Conservation (phyloP, 30 jellyfish, hydroid and myxozoan species). For the Hydra vulgaris region DNA sequence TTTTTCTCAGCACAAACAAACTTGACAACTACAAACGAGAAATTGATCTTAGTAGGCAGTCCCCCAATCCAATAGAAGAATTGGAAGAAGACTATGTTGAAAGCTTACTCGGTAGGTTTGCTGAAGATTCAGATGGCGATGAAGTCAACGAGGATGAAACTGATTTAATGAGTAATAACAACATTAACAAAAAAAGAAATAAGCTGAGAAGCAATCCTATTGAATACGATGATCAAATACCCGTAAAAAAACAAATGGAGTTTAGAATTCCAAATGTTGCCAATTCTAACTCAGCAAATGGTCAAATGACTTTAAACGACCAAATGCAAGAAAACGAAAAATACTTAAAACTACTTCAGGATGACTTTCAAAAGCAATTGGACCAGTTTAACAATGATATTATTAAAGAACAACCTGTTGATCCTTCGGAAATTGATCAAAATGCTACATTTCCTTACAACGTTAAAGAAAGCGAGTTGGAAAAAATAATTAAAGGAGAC, state of each 20-base stretch:
- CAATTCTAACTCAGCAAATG: constrained; percentile 3
- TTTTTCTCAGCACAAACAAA: background rate
- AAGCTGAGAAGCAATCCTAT: background rate
- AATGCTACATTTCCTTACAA: constrained; percentile 20
- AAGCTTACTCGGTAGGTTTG: background rate
- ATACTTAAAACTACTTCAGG: constrained; percentile 22
- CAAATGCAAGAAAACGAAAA: constrained; percentile 20
- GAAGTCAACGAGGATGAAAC: background rate
- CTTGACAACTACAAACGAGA: background rate
- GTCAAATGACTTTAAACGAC: background rate
- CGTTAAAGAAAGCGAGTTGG: constrained; percentile 17
- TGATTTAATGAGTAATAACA: background rate
- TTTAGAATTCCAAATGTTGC: constrained; percentile 18
- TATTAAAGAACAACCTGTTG: constrained; percentile 22
- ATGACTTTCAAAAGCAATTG: constrained; percentile 15
- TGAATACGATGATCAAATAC: background rate
- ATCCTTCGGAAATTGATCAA: constrained; percentile 23
- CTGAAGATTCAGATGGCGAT: background rate
- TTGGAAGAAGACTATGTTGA: constrained; percentile 2
- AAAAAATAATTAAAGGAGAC: background rate
- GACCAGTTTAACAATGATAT: constrained; percentile 28
- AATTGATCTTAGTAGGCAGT: background rate
- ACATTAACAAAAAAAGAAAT: background rate
- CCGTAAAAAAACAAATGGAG: constrained; percentile 9
- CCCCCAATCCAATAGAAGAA: background rate